Conservation (phyloP, 2,888 invertebrate genomes). For the Cerastoderma edule region DNA sequence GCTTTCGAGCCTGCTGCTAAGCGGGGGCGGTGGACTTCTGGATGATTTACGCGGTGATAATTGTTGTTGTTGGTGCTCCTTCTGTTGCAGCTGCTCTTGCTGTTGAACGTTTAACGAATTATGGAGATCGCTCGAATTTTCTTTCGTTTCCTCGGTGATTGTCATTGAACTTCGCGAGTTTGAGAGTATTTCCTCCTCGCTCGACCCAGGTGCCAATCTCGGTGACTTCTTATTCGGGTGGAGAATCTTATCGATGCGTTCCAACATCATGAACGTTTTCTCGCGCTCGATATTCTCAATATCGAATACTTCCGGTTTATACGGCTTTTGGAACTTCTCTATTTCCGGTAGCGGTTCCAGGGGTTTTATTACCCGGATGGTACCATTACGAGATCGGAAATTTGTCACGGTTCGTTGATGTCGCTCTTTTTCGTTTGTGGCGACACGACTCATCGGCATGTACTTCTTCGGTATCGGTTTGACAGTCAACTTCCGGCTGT, state of each 20-base stretch:
- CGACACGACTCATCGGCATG: conserved; percentile 62
- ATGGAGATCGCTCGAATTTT: conserved; percentile 39
- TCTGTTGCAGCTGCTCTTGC: neutral
- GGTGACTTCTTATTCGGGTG: conserved; percentile 58
- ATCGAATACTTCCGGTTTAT: conserved; percentile 53
- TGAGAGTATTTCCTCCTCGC: conserved; percentile 58
- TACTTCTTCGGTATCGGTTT: conserved; percentile 58
- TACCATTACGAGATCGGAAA: conserved; percentile 61
- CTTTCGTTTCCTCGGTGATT: conserved; percentile 39
- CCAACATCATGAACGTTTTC: conserved; percentile 62
- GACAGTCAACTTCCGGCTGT: conserved; percentile 48
- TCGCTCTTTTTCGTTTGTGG: conserved; percentile 47
- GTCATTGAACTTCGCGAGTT: conserved; percentile 45
- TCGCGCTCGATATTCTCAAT: conserved; percentile 62
- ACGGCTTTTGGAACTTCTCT: conserved; percentile 54
- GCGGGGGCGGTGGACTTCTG: conserved; percentile 31
- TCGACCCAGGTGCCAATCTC: conserved; percentile 44
- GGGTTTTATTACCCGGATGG: conserved; percentile 56
- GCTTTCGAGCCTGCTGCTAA: conserved; percentile 29
- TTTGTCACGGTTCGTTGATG: conserved; percentile 61
- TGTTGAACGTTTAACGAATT: conserved; percentile 20
- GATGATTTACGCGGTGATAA: conserved; percentile 38
- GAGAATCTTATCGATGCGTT: conserved; percentile 57
- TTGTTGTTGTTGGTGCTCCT: too few species aligned
- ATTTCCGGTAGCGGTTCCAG: conserved; percentile 58